These are phyloP conservation scores for Taenaris catops DNA, from an alignment of 2,888 invertebrate genomes.

Conservation along the genomic window DNA sequence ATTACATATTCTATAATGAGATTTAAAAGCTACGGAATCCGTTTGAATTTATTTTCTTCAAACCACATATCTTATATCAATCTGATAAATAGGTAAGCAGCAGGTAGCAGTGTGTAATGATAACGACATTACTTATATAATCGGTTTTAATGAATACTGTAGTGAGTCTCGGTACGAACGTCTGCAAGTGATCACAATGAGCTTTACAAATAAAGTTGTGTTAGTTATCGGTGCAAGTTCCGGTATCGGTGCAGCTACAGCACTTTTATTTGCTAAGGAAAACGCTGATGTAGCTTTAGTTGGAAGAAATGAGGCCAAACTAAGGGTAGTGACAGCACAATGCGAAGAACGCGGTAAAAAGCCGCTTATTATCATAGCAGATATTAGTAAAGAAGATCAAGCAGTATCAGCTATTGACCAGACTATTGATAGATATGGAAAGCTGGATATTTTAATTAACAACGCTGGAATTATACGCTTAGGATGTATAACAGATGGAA, in stretches of 20 bases:
- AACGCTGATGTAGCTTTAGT: constrained; percentile 44
- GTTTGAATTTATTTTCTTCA: too few relatives aligned
- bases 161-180: too few relatives aligned
- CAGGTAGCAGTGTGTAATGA: too few relatives aligned
- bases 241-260: constrained; percentile 46
- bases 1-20: too few relatives aligned
- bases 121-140: too few relatives aligned
- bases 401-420: constrained; percentile 27
- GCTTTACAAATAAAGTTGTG: constrained; percentile 45
- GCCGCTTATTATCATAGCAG: constrained; percentile 33
- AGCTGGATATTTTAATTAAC: constrained; percentile 39
- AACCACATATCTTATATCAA: too few relatives aligned
- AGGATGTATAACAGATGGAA: constrained; percentile 26
- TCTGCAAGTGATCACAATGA: constrained; percentile 35
- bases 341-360: constrained; percentile 32
- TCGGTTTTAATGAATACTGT: too few relatives aligned
- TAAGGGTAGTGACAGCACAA: constrained; percentile 33
- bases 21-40: too few relatives aligned
- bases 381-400: constrained; percentile 32
- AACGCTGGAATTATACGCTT: constrained; percentile 34
- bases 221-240: constrained; percentile 54
- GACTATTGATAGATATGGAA: constrained; percentile 33
- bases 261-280: constrained; percentile 36
- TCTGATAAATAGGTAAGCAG: too few relatives aligned
- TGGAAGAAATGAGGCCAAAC: constrained; percentile 43